These are phyloP conservation scores for Drosophila nigromelanica DNA, from an alignment of 1,140 invertebrate genomes.

Conservation along the genomic window DNA sequence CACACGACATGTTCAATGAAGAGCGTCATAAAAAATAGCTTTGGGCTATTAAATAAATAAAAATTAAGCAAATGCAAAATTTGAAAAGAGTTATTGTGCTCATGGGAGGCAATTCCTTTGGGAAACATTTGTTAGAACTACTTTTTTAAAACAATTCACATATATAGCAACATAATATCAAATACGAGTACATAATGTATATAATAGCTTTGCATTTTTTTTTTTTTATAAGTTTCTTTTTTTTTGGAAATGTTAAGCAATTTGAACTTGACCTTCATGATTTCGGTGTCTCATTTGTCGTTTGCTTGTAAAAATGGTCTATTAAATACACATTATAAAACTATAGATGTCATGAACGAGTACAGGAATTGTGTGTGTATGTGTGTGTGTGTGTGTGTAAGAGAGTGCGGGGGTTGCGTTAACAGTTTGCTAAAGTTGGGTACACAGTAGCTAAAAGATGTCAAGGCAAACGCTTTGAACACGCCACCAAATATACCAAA, in stretches of 20 bases:
- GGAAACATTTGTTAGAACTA: not conserved
- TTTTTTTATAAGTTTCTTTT: constrained; percentile 2
- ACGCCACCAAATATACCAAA: constrained; percentile 36
- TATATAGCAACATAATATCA: not conserved
- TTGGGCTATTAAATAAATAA: constrained; percentile 40
- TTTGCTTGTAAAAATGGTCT: constrained; percentile 75
- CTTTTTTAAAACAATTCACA: not conserved
- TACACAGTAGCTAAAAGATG: constrained; percentile 22
- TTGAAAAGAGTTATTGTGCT: constrained; percentile 11
- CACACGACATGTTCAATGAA: constrained; percentile 44
- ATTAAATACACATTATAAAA: constrained; percentile 78
- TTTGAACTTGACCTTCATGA: constrained; percentile 75
- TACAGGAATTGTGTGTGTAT: constrained; percentile 3
- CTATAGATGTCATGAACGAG: constrained; percentile 26
- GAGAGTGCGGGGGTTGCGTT: constrained; percentile 51
- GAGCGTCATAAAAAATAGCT: constrained; percentile 38
- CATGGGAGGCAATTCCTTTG: not conserved
- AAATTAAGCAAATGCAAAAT: not conserved
- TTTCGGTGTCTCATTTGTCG: constrained; percentile 75
- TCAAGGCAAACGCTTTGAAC: constrained; percentile 68
- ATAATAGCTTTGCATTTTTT: not conserved
- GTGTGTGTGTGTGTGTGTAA: not conserved
- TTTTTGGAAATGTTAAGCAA: constrained; percentile 53
- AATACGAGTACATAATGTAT: not conserved
- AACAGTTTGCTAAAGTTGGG: constrained; percentile 62